Evolutionary conservation across 2,113 vertebrate genomes (phyloP).

Genomic region (Pungitius pungitius): DNA sequence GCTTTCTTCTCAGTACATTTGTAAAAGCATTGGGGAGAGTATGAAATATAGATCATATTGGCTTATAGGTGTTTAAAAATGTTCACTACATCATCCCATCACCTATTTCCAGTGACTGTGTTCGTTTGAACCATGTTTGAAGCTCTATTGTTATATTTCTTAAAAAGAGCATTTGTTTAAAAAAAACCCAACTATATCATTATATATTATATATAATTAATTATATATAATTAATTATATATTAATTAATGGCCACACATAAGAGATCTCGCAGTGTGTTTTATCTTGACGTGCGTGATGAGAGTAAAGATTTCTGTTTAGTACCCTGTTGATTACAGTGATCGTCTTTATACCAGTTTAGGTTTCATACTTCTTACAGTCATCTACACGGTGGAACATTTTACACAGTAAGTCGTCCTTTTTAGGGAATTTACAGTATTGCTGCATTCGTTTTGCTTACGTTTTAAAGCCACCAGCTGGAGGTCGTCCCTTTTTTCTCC

Average conservation of each 20-base stretch:
- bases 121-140: neutral
- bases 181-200: neutral
- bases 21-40: neutral
- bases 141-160: neutral
- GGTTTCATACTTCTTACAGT: neutral
- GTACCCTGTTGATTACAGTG: neutral
- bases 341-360: neutral
- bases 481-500: neutral
- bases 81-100: neutral
- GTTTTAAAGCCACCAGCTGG: neutral
- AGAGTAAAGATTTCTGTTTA: neutral
- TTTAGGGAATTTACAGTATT: neutral
- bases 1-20: neutral
- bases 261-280: neutral
- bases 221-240: too few species aligned
- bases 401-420: neutral
- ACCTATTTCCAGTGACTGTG: neutral
- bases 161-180: neutral
- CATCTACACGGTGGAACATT: neutral
- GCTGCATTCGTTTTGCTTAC: too few species aligned
- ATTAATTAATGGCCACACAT: neutral
- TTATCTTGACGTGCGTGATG: neutral
- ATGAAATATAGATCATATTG: neutral
- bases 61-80: too few species aligned
- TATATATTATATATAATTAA: too few species aligned